Evolutionary conservation across 2,113 vertebrate species (phyloP).

Genomic region (Glaucomys volans): DNA sequence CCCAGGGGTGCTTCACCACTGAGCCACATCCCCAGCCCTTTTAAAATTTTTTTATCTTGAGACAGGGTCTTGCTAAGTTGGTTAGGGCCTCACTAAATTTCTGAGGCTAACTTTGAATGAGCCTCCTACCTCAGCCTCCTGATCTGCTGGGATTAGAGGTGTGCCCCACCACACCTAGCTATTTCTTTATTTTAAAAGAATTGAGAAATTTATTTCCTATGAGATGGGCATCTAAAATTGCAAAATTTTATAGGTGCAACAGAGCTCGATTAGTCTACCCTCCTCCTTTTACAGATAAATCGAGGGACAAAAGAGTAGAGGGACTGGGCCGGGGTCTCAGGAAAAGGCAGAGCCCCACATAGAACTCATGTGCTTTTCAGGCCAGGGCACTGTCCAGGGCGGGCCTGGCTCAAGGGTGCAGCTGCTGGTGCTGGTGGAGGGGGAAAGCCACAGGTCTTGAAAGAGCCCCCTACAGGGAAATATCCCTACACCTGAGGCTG

Average conservation of each 20-base stretch:
- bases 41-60: too few relatives aligned
- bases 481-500: background rate
- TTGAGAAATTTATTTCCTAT: background rate
- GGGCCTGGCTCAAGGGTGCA: too few relatives aligned
- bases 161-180: background rate
- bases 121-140: too few relatives aligned
- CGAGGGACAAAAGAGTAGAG: background rate
- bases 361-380: background rate
- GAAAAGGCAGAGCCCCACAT: background rate
- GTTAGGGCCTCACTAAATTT: too few relatives aligned
- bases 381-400: rapidly evolving
- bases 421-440: too few relatives aligned
- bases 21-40: too few relatives aligned
- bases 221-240: background rate
- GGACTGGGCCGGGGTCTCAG: background rate
- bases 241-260: background rate
- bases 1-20: too few relatives aligned
- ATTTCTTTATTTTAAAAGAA: background rate
- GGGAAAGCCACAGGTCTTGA: background rate
- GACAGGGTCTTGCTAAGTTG: too few relatives aligned
- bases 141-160: too few relatives aligned
- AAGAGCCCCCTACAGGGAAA: background rate
- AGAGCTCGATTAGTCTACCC: background rate
- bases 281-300: background rate
- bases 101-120: too few relatives aligned